These are phyloP conservation scores for Amphipoea oculea DNA, from an alignment of 2,888 invertebrate genomes.

Conservation along the genomic window DNA sequence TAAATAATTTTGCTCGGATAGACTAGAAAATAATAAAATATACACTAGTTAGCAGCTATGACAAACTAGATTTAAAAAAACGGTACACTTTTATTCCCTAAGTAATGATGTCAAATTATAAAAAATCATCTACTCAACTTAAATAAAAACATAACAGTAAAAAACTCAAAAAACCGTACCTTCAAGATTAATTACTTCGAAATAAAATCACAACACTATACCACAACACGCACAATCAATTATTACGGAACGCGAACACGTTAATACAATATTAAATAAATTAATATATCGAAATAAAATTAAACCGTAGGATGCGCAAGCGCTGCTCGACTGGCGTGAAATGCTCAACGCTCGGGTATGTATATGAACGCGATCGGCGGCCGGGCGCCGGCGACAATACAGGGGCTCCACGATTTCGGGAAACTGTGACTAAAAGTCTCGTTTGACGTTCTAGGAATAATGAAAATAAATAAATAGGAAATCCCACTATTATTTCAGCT, in stretches of 20 bases:
- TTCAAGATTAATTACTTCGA: slow-evolving; percentile 11
- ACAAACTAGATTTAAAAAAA: neutral
- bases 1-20: neutral
- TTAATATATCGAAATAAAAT: slow-evolving; percentile 42
- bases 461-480: slow-evolving; percentile 27
- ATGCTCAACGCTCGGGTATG: slow-evolving; percentile 66
- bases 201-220: slow-evolving; percentile 52
- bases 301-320: slow-evolving; percentile 66
- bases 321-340: slow-evolving; percentile 72
- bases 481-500: neutral
- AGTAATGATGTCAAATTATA: too few relatives aligned
- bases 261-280: slow-evolving; percentile 34
- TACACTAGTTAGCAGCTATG: neutral
- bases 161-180: slow-evolving; percentile 14
- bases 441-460: slow-evolving; percentile 14
- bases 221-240: slow-evolving; percentile 54
- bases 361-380: slow-evolving; percentile 54
- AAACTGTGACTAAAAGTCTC: slow-evolving; percentile 52
- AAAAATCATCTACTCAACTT: too few relatives aligned
- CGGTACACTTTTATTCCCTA: neutral
- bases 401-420: slow-evolving; percentile 63
- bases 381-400: slow-evolving; percentile 60
- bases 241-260: slow-evolving; percentile 29
- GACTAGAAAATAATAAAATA: neutral
- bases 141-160: neutral